Conservation (phyloP, 2,797 vertebrate genomes). For the Peromyscus aztecus region DNA sequence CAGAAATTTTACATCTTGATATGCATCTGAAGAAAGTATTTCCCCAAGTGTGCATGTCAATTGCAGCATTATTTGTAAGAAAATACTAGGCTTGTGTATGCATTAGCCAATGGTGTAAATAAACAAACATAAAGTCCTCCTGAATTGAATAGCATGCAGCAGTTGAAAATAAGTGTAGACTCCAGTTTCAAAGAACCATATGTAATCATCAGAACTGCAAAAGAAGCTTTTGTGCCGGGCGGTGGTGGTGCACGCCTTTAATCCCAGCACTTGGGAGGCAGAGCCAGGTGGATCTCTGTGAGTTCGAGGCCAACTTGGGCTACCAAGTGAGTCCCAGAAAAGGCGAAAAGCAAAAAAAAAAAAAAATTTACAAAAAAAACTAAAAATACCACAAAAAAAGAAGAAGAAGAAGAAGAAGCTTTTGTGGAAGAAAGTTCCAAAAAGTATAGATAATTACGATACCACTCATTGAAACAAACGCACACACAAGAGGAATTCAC, state of each 20-base stretch:
- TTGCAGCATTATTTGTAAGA: not conserved
- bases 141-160: not conserved
- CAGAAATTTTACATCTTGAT: not conserved
- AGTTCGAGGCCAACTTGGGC: too few species aligned
- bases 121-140: not conserved
- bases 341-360: too few species aligned
- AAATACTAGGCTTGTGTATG: not conserved
- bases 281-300: too few species aligned
- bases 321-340: too few species aligned
- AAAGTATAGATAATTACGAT: not conserved
- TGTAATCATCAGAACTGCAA: not conserved
- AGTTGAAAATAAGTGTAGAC: not conserved
- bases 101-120: not conserved
- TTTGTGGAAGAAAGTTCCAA: not conserved
- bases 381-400: too few species aligned
- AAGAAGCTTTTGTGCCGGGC: not conserved
- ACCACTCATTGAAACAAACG: not conserved
- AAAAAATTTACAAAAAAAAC: too few species aligned
- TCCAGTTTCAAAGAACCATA: not conserved
- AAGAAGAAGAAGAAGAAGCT: too few species aligned
- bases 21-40: not conserved
- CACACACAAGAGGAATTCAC: not conserved
- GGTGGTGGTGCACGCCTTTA: too few species aligned
- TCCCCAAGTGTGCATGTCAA: not conserved
- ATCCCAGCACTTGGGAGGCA: too few species aligned